Evolutionary conservation across 2,888 invertebrate genomes (phyloP).

Genomic region (Uloborus plumipes): DNA sequence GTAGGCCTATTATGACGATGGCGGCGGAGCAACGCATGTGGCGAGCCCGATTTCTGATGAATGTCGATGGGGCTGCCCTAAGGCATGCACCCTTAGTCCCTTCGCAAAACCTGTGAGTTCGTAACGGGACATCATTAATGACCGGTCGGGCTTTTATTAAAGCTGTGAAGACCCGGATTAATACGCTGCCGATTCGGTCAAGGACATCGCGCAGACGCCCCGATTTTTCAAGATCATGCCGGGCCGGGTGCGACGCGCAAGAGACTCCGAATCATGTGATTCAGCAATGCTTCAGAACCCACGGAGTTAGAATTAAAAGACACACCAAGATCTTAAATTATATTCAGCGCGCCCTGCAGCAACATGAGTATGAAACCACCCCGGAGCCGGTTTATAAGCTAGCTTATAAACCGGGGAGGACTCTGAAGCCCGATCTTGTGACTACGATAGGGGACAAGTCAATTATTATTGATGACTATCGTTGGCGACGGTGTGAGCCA

Average conservation of each 20-base stretch:
- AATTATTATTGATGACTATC: background rate
- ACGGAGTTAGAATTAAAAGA: background rate
- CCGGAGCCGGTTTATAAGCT: background rate
- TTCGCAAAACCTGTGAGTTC: background rate
- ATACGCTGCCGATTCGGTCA: background rate
- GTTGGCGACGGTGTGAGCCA: background rate
- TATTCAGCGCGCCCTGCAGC: background rate
- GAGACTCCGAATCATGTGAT: conserved; percentile 10
- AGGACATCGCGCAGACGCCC: background rate
- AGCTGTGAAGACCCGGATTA: background rate
- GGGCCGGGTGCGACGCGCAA: background rate
- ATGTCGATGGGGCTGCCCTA: background rate
- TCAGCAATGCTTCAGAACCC: conserved; percentile 1
- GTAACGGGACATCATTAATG: background rate
- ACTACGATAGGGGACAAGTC: background rate
- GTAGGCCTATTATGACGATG: background rate
- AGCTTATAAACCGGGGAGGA: background rate
- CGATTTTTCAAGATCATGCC: background rate
- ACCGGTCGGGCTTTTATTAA: background rate
- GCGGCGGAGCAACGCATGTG: background rate
- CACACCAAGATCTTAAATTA: background rate
- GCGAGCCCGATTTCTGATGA: background rate
- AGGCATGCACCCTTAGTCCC: background rate
- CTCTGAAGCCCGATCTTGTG: conserved; percentile 9
- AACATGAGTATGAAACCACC: background rate